Conservation (phyloP, 1,140 invertebrate genomes). For the Leptinotarsa texana region DNA sequence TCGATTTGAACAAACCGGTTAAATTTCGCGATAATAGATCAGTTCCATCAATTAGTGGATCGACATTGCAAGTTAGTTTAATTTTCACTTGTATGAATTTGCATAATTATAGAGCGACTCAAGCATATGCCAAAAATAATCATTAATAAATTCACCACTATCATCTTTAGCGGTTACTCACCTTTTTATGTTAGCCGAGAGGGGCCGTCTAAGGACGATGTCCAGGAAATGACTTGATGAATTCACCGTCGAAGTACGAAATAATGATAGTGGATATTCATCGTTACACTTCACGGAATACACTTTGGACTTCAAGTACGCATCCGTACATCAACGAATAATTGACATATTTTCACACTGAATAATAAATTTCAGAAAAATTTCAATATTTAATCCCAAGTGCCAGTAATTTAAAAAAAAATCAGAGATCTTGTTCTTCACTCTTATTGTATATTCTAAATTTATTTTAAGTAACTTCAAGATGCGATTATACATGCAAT, state of each 20-base stretch:
- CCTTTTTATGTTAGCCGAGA: neutral
- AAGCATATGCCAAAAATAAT: constrained; percentile 5
- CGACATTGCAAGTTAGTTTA: no score
- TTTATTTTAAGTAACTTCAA: no score
- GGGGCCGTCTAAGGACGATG: neutral
- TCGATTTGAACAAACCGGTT: no score
- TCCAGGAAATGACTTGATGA: constrained; percentile 2
- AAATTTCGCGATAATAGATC: no score
- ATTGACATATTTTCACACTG: no score
- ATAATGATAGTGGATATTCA: neutral
- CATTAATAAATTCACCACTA: constrained; percentile 11
- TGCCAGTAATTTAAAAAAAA: no score
- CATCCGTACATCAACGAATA: neutral
- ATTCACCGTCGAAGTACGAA: neutral
- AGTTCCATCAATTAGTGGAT: no score
- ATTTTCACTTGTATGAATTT: neutral
- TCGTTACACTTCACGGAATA: neutral
- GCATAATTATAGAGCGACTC: neutral
- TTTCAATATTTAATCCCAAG: no score
- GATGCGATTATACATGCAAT: no score
- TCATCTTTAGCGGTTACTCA: constrained; percentile 13
- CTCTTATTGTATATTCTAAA: no score
- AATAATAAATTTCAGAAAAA: no score
- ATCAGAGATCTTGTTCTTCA: no score
- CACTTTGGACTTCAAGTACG: neutral